Evolutionary conservation across 2,797 vertebrate genomes (phyloP).

Genomic region (Aeoliscus strigatus): DNA sequence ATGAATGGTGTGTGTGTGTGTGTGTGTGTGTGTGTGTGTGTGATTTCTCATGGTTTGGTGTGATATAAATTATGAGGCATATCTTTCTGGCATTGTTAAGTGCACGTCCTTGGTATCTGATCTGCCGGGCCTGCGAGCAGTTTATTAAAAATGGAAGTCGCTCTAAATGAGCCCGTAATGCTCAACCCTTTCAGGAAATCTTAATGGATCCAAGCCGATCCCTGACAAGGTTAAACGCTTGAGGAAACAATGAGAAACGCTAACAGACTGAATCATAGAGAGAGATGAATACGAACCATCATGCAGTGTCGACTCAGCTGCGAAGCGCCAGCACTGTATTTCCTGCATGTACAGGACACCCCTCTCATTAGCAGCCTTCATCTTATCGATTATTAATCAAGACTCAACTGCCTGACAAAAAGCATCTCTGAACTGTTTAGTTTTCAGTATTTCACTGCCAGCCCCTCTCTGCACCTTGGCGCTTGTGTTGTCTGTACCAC

Average conservation of each 20-base stretch:
- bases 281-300: conserved; percentile 56
- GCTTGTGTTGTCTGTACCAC: no score
- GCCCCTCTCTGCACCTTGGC: no score
- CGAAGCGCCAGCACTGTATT: conserved; percentile 1
- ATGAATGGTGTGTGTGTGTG: conserved; percentile 1
- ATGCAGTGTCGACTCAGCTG: conserved; percentile 13
- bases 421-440: conserved; percentile 1
- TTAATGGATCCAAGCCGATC: conserved; percentile 70
- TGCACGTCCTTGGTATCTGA: conserved; percentile 64
- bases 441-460: conserved; percentile 1
- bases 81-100: conserved; percentile 66
- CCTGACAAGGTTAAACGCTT: conserved; percentile 78
- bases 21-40: conserved; percentile 21
- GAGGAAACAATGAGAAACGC: conserved; percentile 51
- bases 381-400: conserved; percentile 11
- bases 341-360: conserved; percentile 1
- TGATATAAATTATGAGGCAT: conserved; percentile 63
- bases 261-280: conserved; percentile 55
- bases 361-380: not conserved
- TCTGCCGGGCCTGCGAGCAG: conserved; percentile 65
- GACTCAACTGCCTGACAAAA: not conserved
- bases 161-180: conserved; percentile 74
- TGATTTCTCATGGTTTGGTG: conserved; percentile 55
- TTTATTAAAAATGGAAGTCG: conserved; percentile 81
- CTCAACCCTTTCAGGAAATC: conserved; percentile 64